Conservation (phyloP, 2,113 vertebrate species). For the Thermophis baileyi region DNA sequence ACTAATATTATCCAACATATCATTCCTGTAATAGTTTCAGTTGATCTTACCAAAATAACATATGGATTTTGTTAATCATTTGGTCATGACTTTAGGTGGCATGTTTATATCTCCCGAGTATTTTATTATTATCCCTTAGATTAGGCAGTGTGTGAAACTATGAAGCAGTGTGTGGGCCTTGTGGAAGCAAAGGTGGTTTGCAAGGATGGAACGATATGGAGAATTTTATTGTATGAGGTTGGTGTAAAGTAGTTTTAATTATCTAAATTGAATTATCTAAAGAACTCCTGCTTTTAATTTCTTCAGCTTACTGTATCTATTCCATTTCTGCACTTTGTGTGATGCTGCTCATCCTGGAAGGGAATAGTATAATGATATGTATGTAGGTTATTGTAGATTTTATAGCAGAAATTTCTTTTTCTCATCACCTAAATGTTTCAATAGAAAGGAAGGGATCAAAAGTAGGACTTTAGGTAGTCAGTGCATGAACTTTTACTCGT, state of each 20-base stretch:
- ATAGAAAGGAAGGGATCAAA: neutral
- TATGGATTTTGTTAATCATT: neutral
- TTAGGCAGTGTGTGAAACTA: neutral
- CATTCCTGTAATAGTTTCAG: neutral
- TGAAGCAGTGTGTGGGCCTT: neutral
- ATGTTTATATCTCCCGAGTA: neutral
- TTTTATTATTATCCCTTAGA: neutral
- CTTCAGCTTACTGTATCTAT: neutral
- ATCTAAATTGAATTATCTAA: neutral
- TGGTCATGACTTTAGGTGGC: neutral
- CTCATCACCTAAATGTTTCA: neutral
- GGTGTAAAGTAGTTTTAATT: neutral
- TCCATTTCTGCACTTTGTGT: neutral
- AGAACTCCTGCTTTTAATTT: neutral
- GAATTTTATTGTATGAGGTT: neutral
- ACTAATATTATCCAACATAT: neutral
- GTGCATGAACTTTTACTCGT: neutral
- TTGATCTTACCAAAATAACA: neutral
- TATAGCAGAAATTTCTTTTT: neutral
- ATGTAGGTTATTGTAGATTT: neutral
- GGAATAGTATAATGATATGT: neutral
- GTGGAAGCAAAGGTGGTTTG: neutral
- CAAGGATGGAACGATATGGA: neutral
- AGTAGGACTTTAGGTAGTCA: neutral
- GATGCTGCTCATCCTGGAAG: neutral